Evolutionary conservation across 2,888 invertebrate genomes (phyloP).

Genomic region (Bellardia bayeri): DNA sequence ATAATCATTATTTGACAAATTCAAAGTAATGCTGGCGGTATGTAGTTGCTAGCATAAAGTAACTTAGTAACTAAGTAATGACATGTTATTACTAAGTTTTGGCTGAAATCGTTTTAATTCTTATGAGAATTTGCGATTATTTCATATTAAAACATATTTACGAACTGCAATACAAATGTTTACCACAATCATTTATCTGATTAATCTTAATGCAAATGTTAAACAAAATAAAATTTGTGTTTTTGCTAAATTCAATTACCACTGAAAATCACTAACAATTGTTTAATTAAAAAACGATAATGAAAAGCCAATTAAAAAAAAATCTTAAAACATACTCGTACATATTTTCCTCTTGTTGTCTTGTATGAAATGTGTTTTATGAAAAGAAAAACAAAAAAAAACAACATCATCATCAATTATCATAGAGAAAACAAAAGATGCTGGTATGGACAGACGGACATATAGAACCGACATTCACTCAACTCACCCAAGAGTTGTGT

Average conservation of each 20-base stretch:
- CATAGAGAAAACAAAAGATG: slow-evolving; percentile 64
- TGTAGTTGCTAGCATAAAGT: no score
- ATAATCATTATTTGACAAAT: no score
- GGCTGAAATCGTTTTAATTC: no score
- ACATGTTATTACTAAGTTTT: no score
- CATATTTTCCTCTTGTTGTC: not conserved
- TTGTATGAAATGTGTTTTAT: not conserved
- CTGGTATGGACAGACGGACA: slow-evolving; percentile 51
- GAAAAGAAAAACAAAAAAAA: not conserved
- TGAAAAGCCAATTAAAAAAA: slow-evolving; percentile 66
- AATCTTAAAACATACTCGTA: slow-evolving; percentile 27
- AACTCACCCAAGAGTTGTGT: slow-evolving; percentile 35
- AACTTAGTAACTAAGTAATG: no score
- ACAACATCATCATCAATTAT: slow-evolving; percentile 62
- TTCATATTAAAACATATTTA: no score
- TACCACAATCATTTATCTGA: not conserved
- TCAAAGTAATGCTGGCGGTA: no score
- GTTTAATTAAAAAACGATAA: slow-evolving; percentile 56
- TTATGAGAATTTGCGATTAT: no score
- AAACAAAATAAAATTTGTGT: slow-evolving; percentile 15
- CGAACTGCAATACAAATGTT: not conserved
- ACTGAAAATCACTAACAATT: slow-evolving; percentile 49
- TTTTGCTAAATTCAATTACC: slow-evolving; percentile 44
- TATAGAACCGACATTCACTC: slow-evolving; percentile 36
- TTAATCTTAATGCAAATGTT: slow-evolving; percentile 23